Percentiles rank a stretch among this genome's conserved stretches.
phyloP scores from a whole-genome alignment of 1,140 invertebrate genomes.

The Diabrotica virgifera region DNA sequence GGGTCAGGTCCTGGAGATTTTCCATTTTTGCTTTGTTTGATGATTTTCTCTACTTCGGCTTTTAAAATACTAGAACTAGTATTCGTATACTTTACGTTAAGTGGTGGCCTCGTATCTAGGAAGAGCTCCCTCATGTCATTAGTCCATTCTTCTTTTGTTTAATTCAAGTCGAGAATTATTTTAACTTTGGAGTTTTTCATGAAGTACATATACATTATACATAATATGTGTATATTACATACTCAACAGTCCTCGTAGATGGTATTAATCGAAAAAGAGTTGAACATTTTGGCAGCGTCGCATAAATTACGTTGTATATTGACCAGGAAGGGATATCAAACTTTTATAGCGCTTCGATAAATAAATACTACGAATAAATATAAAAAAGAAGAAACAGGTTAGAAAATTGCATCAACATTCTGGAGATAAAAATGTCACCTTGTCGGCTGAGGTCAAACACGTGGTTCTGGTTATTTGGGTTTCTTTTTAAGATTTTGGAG shows the following conservation, averaged over 20 bases:
- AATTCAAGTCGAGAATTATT: too few relatives aligned
- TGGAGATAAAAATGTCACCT: conserved; percentile 2
- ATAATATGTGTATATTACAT: too few relatives aligned
- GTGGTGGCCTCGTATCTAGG: too few relatives aligned
- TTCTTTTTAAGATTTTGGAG: background rate
- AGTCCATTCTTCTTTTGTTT: too few relatives aligned
- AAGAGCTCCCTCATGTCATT: too few relatives aligned
- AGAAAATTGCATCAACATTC: conserved; percentile 2
- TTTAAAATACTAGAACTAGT: too few relatives aligned
- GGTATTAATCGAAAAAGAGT: background rate
- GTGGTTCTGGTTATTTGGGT: background rate
- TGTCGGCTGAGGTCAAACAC: background rate
- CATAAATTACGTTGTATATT: background rate
- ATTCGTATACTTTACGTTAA: too few relatives aligned
- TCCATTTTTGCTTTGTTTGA: too few relatives aligned
- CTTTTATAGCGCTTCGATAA: background rate
- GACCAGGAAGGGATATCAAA: conserved; percentile 1
- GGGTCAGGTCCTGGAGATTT: too few relatives aligned
- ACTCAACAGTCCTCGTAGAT: background rate
- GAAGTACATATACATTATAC: too few relatives aligned
- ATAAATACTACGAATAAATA: background rate
- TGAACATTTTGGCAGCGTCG: background rate
- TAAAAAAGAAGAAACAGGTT: conserved; percentile 3
- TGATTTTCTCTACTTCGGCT: too few relatives aligned
- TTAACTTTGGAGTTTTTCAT: too few relatives aligned